Conservation (phyloP, 1,140 invertebrate genomes). For the Aphaenogaster ashmeadi region DNA sequence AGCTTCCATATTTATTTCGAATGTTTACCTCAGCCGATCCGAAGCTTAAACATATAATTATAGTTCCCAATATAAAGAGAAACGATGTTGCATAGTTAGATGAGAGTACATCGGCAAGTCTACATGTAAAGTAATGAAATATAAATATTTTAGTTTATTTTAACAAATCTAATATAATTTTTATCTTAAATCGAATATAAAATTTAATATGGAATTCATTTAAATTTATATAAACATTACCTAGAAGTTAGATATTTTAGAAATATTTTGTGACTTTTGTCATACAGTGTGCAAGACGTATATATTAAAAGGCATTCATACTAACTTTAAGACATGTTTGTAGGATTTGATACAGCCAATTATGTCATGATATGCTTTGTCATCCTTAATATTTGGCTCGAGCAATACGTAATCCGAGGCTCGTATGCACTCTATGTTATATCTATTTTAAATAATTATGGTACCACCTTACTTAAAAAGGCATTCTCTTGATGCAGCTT, state of each 20-base stretch:
- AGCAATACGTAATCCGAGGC: neutral
- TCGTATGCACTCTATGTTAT: neutral
- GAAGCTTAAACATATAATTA: neutral
- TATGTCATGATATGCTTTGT: no score
- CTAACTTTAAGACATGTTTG: conserved; percentile 28
- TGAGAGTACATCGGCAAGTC: conserved; percentile 17
- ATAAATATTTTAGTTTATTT: neutral
- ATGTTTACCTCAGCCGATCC: conserved; percentile 26
- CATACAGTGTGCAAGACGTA: neutral
- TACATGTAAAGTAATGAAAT: neutral
- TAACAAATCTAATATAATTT: neutral
- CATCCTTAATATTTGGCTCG: no score
- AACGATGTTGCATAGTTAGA: neutral
- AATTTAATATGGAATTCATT: neutral
- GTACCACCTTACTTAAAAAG: no score
- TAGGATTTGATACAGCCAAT: no score
- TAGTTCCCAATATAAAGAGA: conserved; percentile 5
- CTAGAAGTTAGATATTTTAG: neutral
- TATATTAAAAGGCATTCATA: neutral
- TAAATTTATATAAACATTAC: neutral
- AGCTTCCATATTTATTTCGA: neutral
- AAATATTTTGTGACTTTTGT: no score
- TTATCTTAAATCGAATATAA: neutral
- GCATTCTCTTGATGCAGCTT: neutral
- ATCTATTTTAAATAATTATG: conserved; percentile 6